These are phyloP conservation scores for Lycocorax pyrrhopterus DNA, from an alignment of 2,113 vertebrate genomes.

Conservation along the genomic window DNA sequence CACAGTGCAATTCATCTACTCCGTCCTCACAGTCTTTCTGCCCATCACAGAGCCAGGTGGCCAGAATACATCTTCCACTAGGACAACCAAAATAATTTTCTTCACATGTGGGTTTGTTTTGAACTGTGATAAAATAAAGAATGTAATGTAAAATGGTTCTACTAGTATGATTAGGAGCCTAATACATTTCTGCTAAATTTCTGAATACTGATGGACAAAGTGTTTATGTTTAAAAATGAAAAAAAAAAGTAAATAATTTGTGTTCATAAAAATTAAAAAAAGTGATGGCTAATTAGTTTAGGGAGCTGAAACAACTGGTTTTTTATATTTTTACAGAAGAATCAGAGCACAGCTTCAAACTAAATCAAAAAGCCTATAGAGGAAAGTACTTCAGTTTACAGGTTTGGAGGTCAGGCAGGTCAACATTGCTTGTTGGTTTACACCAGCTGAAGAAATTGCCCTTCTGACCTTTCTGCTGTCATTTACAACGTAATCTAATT, in stretches of 20 bases:
- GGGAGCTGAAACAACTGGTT: not conserved
- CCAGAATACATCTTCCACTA: slow-evolving; percentile 97
- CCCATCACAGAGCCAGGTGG: slow-evolving; percentile 95
- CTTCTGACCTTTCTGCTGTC: not conserved
- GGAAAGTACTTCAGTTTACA: not conserved
- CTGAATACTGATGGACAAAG: not conserved
- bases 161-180: slow-evolving; percentile 57
- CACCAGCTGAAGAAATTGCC: not conserved
- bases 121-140: slow-evolving; percentile 81
- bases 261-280: not conserved
- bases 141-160: slow-evolving; percentile 65
- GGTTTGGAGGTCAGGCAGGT: not conserved
- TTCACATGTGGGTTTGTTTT: slow-evolving; percentile 90
- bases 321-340: not conserved
- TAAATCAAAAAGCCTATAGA: not conserved
- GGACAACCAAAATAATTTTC: slow-evolving; percentile 98
- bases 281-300: not conserved
- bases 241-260: not conserved
- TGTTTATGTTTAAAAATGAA: not conserved
- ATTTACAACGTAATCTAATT: not conserved
- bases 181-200: slow-evolving; percentile 32
- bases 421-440: not conserved
- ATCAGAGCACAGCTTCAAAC: not conserved
- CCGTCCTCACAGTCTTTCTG: slow-evolving; percentile 98
- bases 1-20: slow-evolving; percentile 93